These are phyloP conservation scores for Dendropsophus ebraccatus DNA, from an alignment of 2,113 vertebrate genomes.

Conservation along the genomic window DNA sequence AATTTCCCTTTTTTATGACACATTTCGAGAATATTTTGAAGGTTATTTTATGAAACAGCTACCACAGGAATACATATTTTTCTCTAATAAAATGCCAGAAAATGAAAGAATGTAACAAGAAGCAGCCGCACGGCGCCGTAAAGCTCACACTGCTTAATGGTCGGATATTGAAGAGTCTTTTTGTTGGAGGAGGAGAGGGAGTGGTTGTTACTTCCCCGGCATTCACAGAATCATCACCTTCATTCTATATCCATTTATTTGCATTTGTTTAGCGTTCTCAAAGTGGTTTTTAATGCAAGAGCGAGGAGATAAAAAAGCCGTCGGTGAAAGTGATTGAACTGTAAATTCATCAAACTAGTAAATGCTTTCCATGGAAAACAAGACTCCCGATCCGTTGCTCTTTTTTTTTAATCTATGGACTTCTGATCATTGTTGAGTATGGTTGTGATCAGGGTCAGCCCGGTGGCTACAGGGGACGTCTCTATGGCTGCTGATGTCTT, in stretches of 20 bases:
- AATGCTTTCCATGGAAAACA: no score
- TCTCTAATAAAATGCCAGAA: neutral
- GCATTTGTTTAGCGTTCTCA: neutral
- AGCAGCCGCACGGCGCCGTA: neutral
- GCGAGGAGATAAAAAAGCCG: neutral
- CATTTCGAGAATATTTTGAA: conserved; percentile 32
- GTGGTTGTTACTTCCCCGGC: neutral
- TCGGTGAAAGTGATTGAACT: neutral
- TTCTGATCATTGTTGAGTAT: no score
- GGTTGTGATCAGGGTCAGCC: no score
- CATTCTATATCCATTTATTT: neutral
- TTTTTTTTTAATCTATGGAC: no score
- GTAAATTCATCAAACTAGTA: neutral
- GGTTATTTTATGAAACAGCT: conserved; percentile 21
- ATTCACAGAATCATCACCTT: neutral
- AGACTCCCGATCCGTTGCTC: no score
- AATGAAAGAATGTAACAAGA: conserved; percentile 11
- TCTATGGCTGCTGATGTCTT: no score
- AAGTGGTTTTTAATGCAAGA: neutral
- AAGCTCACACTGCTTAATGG: conserved; percentile 1
- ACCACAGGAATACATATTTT: conserved; percentile 31
- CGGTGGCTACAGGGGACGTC: no score
- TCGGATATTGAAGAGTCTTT: neutral
- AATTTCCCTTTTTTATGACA: conserved; percentile 32
- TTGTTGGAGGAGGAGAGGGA: neutral